These are phyloP conservation scores for Pseudococcus jackbeardsleyi DNA, from an alignment of 2,888 invertebrate species.

Conservation along the genomic window DNA sequence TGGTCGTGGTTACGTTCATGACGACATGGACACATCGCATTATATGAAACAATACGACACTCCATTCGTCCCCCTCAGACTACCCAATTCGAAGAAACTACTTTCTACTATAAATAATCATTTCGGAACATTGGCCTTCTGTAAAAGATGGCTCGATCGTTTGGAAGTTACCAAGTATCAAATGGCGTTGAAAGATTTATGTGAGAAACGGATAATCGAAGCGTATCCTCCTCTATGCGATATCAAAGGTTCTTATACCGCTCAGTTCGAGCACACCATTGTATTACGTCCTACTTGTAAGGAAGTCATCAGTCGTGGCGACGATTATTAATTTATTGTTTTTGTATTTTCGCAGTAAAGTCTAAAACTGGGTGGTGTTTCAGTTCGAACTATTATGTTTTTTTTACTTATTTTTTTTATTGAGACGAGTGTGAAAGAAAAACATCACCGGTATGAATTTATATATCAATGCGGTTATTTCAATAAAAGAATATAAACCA, in stretches of 20 bases:
- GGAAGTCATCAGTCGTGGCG: conserved; percentile 96
- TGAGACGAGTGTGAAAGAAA: not conserved
- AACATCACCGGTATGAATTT: no score
- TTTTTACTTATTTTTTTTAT: not conserved
- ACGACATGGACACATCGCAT: conserved; percentile 99
- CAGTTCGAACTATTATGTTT: not conserved
- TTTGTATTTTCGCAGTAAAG: not conserved
- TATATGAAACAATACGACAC: conserved; percentile 99
- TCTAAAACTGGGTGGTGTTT: not conserved
- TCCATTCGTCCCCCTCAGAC: conserved; percentile 86
- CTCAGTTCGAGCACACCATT: conserved; percentile 99
- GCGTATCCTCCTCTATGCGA: conserved; percentile 99
- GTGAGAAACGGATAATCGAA: conserved; percentile 92
- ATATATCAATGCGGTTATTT: no score
- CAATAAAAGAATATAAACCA: not conserved
- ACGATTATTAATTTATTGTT: conserved; percentile 82
- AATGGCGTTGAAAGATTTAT: conserved; percentile 97
- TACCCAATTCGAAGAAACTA: conserved; percentile 93
- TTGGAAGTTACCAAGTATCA: conserved; percentile 97
- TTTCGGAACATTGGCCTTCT: conserved; percentile 98
- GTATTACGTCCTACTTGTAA: conserved; percentile 98
- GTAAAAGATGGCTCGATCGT: conserved; percentile 98
- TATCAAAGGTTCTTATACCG: conserved; percentile 97
- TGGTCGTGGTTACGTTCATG: conserved; percentile 93
- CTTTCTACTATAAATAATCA: conserved; percentile 94